Evolutionary conservation across 2,113 vertebrate genomes (phyloP), one percentile per base, ranked within the genome.

Genomic region (Chlamydotis undulata): DNA sequence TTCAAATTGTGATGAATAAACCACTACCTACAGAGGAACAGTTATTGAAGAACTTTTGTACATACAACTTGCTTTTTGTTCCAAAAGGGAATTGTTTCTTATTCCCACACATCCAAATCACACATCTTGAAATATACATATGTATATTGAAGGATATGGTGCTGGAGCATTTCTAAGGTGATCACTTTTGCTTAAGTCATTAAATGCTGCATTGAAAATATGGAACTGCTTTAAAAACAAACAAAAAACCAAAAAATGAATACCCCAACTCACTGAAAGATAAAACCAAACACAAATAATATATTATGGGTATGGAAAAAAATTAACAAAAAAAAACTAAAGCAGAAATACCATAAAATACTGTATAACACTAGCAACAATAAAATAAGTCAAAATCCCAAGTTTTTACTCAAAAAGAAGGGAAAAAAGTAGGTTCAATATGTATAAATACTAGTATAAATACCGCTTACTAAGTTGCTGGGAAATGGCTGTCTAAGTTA

Each of bases 311-410:
- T 33, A 61, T 55, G 23, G 65, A 70, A 64, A 26, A 87, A 83
- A 84, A 67, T 52, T 53, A 87, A 39, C 6, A 64, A 64, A 57
- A 29, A 35, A 69, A 52, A 28, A 8, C 33, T 75, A 69, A 64
- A 6, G 10, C n/a, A 50, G 33, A 70, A 56, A 57, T 35, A 29
- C 12, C 28, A 56, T n/a, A 63, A 64, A 79, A 53, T 49, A 35
- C 7, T 33, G 35, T 49, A 61, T 52, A 61, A 68, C 5, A 47
- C 29, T 11, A 64, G 6, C 10, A 87, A 31, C 65, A 53, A 70
- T 10, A 59, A 21, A 63, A 31, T 64, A 64, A 63, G 7, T 12
- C 2, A 1, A 0, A 45, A 22, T 2, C 5, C 6, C 4, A 24
- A 60, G 23, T 65, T 64, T 57, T 73, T 64, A 55, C 31, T 68